Evolutionary conservation across 2,888 invertebrate genomes (phyloP).

Genomic region (Lycaena phlaeas): DNA sequence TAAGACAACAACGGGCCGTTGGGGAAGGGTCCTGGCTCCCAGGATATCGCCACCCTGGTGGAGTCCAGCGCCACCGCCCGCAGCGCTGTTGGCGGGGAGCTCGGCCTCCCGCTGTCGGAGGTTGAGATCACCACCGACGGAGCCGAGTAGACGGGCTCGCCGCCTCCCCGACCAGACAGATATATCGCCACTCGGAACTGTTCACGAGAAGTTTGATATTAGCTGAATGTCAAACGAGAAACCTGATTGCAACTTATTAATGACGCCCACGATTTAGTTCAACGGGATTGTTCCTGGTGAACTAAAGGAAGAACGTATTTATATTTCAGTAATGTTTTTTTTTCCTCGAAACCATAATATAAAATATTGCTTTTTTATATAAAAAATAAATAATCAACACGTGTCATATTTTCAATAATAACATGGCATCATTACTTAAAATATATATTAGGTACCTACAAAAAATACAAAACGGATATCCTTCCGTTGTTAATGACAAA

Average conservation of each 20-base stretch:
- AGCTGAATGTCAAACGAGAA: no score
- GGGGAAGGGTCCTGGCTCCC: conserved; percentile 89
- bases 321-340: no score
- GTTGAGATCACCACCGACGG: conserved; percentile 86
- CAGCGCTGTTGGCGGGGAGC: conserved; percentile 83
- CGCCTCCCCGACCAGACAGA: conserved; percentile 78
- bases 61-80: conserved; percentile 86
- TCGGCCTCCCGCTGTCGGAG: conserved; percentile 79
- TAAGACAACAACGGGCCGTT: conserved; percentile 92
- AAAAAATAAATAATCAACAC: no score
- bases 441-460: no score
- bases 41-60: conserved; percentile 87
- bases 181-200: conserved; percentile 92
- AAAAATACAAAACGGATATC: background rate
- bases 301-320: no score
- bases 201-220: background rate
- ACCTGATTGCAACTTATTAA: no score
- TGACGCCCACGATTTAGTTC: no score
- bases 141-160: conserved; percentile 81
- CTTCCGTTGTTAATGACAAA: background rate
- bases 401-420: no score
- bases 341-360: no score
- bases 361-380: no score
- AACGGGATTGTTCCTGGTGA: no score
- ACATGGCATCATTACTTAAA: no score